Conservation (phyloP, 92 coral and sea anemone species). For the Phenganax stokvisi region DNA sequence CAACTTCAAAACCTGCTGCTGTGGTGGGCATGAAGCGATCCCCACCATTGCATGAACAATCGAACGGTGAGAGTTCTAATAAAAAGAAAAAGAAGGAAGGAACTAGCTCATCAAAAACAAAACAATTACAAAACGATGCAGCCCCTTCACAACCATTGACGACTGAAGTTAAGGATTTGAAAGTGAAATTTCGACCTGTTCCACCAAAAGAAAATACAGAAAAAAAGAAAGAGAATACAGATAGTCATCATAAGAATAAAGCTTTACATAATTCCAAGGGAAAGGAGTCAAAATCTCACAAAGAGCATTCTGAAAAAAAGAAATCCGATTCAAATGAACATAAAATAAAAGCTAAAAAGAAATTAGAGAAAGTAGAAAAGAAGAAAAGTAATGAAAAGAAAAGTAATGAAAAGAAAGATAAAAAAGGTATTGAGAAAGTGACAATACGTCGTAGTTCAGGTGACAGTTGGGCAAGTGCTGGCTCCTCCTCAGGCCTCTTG, state of each 20-base stretch:
- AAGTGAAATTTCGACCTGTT: conserved; percentile 74
- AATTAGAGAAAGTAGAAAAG: conserved; percentile 6
- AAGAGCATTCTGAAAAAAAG: conserved; percentile 20
- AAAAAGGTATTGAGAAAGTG: conserved; percentile 65
- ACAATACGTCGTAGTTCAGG: conserved; percentile 86
- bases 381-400: conserved; percentile 31
- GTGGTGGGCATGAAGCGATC: conserved; percentile 45
- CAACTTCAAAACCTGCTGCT: conserved; percentile 28
- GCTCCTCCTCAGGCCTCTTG: conserved; percentile 49
- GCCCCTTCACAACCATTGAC: conserved; percentile 26
- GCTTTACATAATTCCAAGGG: conserved; percentile 28
- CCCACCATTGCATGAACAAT: conserved; percentile 46
- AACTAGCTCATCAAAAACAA: conserved; percentile 15
- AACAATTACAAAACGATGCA: conserved; percentile 32
- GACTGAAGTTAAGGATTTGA: conserved; percentile 67
- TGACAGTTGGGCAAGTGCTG: conserved; percentile 91
- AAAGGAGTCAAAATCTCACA: conserved; percentile 24
- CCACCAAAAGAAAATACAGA: conserved; percentile 51
- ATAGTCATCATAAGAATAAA: conserved; percentile 16
- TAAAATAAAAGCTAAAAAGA: conserved; percentile 24
- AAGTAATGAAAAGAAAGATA: conserved; percentile 41
- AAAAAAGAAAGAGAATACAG: conserved; percentile 30
- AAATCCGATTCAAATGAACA: conserved; percentile 4
- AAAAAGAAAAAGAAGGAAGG: conserved; percentile 54
- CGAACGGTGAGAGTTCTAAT: conserved; percentile 42